Evolutionary conservation across 2,113 vertebrate genomes (phyloP).

Genomic region (Stigmatopora nigra): DNA sequence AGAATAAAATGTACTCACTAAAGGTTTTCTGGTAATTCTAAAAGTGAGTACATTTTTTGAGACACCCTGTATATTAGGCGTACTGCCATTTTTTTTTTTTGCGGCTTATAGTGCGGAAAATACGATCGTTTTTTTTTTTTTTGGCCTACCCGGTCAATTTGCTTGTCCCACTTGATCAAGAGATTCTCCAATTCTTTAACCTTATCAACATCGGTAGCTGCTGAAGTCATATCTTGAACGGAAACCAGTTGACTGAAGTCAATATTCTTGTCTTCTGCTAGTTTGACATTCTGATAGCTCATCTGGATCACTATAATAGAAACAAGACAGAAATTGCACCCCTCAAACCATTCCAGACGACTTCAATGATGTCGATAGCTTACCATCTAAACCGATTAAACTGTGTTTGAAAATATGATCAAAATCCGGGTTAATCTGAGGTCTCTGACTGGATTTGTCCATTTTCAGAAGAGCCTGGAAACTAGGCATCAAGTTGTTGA

Average conservation of each 20-base stretch:
- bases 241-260: constrained; percentile 69
- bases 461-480: constrained; percentile 67
- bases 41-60: too few species aligned
- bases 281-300: constrained; percentile 68
- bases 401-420: constrained; percentile 65
- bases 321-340: neutral
- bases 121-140: neutral
- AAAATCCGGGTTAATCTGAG: constrained; percentile 66
- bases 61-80: too few species aligned
- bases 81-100: too few species aligned
- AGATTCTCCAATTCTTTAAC: constrained; percentile 73
- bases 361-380: constrained; percentile 16
- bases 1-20: too few species aligned
- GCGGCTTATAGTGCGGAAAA: too few species aligned
- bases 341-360: neutral
- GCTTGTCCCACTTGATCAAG: constrained; percentile 75
- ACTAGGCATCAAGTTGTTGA: constrained; percentile 68
- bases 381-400: constrained; percentile 73
- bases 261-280: constrained; percentile 62
- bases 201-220: constrained; percentile 64
- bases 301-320: constrained; percentile 60
- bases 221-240: constrained; percentile 67
- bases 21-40: too few species aligned
- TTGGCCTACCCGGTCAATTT: constrained; percentile 73
- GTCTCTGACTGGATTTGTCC: constrained; percentile 66